phyloP scores from a whole-genome alignment of 2,113 vertebrate genomes.

The Triplophysa rosa region DNA sequence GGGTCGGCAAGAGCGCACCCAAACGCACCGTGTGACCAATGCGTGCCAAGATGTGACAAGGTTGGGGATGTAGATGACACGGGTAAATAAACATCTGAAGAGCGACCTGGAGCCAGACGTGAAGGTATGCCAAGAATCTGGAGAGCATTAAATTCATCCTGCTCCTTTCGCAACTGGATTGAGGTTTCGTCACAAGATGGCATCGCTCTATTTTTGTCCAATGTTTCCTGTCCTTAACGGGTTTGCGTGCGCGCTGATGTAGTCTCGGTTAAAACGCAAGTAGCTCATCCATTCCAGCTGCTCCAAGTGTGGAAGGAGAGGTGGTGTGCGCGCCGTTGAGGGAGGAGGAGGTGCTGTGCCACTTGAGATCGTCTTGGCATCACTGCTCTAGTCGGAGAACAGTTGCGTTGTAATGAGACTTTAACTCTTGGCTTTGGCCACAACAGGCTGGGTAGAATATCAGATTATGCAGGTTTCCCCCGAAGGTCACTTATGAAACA shows the following conservation, averaged over 20 bases:
- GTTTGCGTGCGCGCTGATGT: constrained; percentile 41
- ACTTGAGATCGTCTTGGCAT: constrained; percentile 32
- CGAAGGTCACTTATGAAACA: constrained; percentile 1
- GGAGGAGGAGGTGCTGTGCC: constrained; percentile 37
- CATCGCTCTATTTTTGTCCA: constrained; percentile 73
- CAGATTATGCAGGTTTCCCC: not conserved
- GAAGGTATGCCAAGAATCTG: constrained; percentile 58
- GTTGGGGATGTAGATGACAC: constrained; percentile 75
- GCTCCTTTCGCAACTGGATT: constrained; percentile 49
- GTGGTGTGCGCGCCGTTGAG: constrained; percentile 15
- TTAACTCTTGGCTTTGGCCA: not conserved
- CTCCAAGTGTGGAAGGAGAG: constrained; percentile 25
- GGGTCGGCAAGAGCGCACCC: constrained; percentile 80
- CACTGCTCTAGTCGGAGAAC: constrained; percentile 20
- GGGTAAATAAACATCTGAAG: constrained; percentile 65
- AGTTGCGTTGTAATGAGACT: constrained; percentile 1
- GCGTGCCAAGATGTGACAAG: constrained; percentile 79
- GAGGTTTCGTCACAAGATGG: constrained; percentile 70
- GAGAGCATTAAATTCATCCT: constrained; percentile 59
- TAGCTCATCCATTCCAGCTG: constrained; percentile 4
- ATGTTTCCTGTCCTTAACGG: constrained; percentile 65
- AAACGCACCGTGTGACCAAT: constrained; percentile 83
- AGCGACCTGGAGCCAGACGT: constrained; percentile 56
- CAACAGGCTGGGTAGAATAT: not conserved
- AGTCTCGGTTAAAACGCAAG: constrained; percentile 30